Evolutionary conservation across 2,113 vertebrate species (phyloP).

Genomic region (Platanista minor): DNA sequence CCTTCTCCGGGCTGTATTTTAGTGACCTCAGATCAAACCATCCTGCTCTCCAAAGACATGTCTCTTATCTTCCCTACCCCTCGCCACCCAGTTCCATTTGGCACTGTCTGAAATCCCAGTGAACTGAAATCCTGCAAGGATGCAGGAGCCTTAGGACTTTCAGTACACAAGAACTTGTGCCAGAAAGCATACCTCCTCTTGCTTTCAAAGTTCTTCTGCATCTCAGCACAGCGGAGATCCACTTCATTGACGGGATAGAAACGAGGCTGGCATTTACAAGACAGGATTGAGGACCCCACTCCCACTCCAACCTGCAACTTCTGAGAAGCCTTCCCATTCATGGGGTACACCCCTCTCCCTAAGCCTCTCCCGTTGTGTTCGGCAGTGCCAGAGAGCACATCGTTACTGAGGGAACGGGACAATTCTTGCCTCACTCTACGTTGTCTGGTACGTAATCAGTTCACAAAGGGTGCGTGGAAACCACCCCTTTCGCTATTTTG

Average conservation of each 20-base stretch:
- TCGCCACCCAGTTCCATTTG: neutral
- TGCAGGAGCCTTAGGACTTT: neutral
- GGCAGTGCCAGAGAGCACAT: neutral
- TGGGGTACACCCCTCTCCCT: accelerated
- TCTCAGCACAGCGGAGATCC: slow-evolving; percentile 60
- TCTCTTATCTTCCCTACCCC: neutral
- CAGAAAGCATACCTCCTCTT: slow-evolving; percentile 62
- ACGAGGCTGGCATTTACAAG: neutral
- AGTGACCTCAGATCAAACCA: neutral
- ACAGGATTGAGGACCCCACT: accelerated
- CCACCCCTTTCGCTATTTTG: neutral
- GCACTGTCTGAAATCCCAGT: neutral
- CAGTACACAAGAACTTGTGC: neutral
- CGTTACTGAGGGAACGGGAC: neutral
- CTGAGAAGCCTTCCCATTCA: neutral
- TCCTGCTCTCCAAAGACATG: neutral
- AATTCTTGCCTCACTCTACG: neutral
- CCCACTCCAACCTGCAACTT: neutral
- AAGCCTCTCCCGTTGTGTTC: accelerated
- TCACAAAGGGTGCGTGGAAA: neutral
- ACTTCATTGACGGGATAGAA: slow-evolving; percentile 72
- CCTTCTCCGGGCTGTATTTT: neutral
- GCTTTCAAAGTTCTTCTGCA: slow-evolving; percentile 66
- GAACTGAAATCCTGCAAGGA: neutral
- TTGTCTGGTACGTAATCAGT: neutral